Base-by-base conservation (phyloP, 2,113 vertebrate genomes). In the Rhinichthys klamathensis region DNA sequence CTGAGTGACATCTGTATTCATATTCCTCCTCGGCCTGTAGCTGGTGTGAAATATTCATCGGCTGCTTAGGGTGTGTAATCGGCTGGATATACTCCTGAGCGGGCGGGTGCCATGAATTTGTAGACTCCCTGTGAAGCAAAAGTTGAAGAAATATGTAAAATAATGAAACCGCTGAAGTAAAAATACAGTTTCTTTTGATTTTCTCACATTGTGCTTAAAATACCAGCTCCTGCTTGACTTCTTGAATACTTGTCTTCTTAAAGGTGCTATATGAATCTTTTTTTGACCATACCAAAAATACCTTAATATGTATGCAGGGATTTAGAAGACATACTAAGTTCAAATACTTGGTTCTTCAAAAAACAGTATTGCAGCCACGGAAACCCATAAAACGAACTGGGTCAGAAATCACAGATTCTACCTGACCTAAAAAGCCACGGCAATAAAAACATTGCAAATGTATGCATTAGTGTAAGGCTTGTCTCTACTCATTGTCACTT, bases 1-100 rank as follows among this genome's bases (percentile, higher is more conserved):
- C 58, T 49, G 82, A 89, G 83, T 84, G 82, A 87, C 88, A 87
- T 87, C 44, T 86, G 54, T 63, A 89, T 87, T 87, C 84, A 87
- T 77, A 87, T 85, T 89, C 60, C 83, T 84, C 69, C 82, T 77
- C 78, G 38, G 80, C 83, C 11, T 49, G 54, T 75, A 61, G 78
- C 56, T 67, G n/a, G 78, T 82, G 85, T 87, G 65, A 89, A 87
- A 89, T 87, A 87, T 84, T 89, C 85, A 85, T 69, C 1, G 78
- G 60, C 76, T 75, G 69, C 76, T 85, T 73, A 56, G 83, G 88
- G 77, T 85, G 85, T 79, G 85, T 84, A 80, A 87, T 72, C 78
- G 63, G 18, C 63, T 81, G 61, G 16, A 81, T 81, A 63, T 70
- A 54, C 46, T 38, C 18, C 41, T 18, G 67, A 82, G 80, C 21